Evolutionary conservation across 2,113 vertebrate genomes (phyloP).

Genomic region (Cyprinodon tularosa): DNA sequence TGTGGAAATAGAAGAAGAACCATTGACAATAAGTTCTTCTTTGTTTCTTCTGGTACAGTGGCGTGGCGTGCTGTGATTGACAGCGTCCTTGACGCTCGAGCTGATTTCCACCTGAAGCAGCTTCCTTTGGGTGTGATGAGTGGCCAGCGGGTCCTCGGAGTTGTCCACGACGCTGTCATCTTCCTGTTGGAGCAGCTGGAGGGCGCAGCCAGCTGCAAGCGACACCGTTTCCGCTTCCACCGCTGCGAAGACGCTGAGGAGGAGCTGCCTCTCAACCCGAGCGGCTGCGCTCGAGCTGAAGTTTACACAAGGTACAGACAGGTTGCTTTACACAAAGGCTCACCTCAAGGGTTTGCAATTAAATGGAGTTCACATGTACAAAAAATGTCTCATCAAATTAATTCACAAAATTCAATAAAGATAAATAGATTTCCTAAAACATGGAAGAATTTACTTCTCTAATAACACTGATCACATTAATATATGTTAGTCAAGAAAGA

Average conservation of each 20-base stretch:
- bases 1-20: not conserved
- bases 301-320: slow-evolving; percentile 81
- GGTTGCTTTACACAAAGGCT: not conserved
- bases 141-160: slow-evolving; percentile 85
- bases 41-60: slow-evolving; percentile 64
- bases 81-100: slow-evolving; percentile 87
- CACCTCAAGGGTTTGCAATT: too few species aligned
- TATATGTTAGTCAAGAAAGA: too few species aligned
- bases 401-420: too few species aligned
- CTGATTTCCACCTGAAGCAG: slow-evolving; percentile 84
- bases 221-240: slow-evolving; percentile 90
- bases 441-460: too few species aligned
- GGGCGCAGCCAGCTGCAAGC: slow-evolving; percentile 84
- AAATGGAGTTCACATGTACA: too few species aligned
- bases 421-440: too few species aligned
- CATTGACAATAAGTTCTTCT: not conserved
- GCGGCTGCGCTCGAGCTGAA: slow-evolving; percentile 87
- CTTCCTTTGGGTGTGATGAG: slow-evolving; percentile 84
- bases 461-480: too few species aligned
- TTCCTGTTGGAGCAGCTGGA: slow-evolving; percentile 91
- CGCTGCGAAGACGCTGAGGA: slow-evolving; percentile 85
- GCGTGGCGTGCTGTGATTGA: slow-evolving; percentile 89
- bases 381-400: too few species aligned
- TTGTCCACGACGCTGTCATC: slow-evolving; percentile 88
- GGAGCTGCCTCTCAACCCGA: slow-evolving; percentile 87